A percentile compares a stretch with the other conserved stretches of the same genome.
Evolutionary conservation across 2,797 vertebrate species (phyloP).

Genomic region (Mus minutoides): DNA sequence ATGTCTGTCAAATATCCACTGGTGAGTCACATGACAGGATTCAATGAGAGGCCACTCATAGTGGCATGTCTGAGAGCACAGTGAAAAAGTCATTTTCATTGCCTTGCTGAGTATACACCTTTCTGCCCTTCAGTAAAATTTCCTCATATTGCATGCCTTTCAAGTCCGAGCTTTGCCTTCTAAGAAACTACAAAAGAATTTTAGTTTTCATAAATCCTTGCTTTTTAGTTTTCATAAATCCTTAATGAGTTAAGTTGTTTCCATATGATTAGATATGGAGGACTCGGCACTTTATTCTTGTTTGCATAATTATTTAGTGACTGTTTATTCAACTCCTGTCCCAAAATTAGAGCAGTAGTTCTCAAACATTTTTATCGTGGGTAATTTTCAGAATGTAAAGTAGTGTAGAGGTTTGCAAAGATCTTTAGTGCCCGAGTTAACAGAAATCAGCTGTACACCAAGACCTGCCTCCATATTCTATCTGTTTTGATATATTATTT

Average conservation of each 20-base stretch:
- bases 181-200: not conserved
- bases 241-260: not conserved
- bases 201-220: not conserved
- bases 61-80: too few relatives aligned
- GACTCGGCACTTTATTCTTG: not conserved
- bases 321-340: not conserved
- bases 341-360: not conserved
- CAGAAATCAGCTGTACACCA: not conserved
- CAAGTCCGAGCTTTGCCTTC: not conserved
- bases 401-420: not conserved
- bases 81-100: not conserved
- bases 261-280: not conserved
- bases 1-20: not conserved
- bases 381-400: not conserved
- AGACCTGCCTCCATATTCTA: not conserved
- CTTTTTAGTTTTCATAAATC: not conserved
- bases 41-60: not conserved
- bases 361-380: not conserved
- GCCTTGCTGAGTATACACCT: not conserved
- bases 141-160: not conserved
- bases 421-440: not conserved
- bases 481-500: not conserved
- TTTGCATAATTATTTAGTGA: not conserved
- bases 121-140: not conserved
- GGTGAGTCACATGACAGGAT: not conserved